These are phyloP conservation scores for Rhinogobio ventralis DNA, from an alignment of 2,797 vertebrate species.

Conservation along the genomic window DNA sequence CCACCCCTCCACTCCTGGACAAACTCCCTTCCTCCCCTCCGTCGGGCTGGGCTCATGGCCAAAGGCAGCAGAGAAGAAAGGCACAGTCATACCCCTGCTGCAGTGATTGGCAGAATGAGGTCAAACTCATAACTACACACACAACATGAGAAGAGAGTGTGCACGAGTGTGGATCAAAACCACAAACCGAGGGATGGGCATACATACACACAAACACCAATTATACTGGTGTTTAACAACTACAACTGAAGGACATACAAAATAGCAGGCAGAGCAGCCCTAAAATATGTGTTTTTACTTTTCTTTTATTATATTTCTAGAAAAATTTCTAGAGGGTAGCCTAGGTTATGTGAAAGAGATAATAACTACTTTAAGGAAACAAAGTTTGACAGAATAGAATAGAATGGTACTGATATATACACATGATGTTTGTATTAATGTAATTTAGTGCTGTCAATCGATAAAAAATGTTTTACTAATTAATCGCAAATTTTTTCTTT, in stretches of 20 bases:
- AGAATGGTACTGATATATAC: neutral
- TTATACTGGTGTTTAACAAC: neutral
- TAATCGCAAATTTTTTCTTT: too few relatives aligned
- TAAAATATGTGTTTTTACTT: neutral
- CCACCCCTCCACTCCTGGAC: conserved; percentile 72
- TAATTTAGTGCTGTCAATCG: neutral
- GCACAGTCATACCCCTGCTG: conserved; percentile 60
- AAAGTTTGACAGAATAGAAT: neutral
- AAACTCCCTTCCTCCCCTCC: conserved; percentile 52
- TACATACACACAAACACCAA: conserved; percentile 13
- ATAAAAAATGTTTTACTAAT: too few relatives aligned
- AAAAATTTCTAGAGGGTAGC: too few relatives aligned
- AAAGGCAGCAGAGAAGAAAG: conserved; percentile 62
- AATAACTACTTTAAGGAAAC: neutral
- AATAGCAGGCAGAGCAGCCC: too few relatives aligned
- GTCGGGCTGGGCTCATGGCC: conserved; percentile 64
- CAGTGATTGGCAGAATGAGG: conserved; percentile 54
- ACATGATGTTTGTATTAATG: neutral
- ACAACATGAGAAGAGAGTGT: neutral
- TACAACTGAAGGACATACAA: neutral
- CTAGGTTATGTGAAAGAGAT: neutral
- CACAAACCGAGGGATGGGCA: conserved; percentile 34
- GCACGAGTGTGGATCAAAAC: neutral
- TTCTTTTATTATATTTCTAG: too few relatives aligned
- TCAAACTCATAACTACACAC: conserved; percentile 38